Evolutionary conservation across 2,888 invertebrate genomes (phyloP), one percentile per base, ranked within the genome.

Genomic region (Anthrax anthrax): DNA sequence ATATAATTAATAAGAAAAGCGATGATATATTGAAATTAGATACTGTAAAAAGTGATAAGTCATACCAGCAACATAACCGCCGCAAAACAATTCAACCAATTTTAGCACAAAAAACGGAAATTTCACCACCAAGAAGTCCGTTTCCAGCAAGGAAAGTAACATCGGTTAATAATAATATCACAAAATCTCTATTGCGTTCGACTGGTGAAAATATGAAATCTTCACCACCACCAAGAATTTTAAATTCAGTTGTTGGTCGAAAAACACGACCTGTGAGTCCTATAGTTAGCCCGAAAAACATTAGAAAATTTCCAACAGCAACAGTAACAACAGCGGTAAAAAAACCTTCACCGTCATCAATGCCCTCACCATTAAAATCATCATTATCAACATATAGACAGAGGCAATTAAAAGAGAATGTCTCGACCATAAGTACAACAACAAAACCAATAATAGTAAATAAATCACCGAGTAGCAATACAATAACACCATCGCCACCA

Each of bases 1-100:
- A 67, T 47, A 67, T 67, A 44, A 66, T 67, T 4, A 66, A 66
- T 45, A 67, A 67, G 50, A 61, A 60, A 37, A 43, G 50, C 17
- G 47, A 51, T 19, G 51, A 48, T 16, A 48, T 50, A 27, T n/a
- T 39, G 39, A 44, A 41, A 19, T 27, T 38, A 10, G 29, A 38
- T 4, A 19, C 27, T 1, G 38, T 42, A 13, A 34, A 42, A 5
- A 16, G n/a, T 27, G n/a, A 34, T n/a, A 40, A 37, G 12, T 32
- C 39, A 4, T 43, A 29, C 14, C 49, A 47, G 37, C 14, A 32
- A 16, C 38, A 49, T 9, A 56, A 50, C 49, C 52, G 56, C 9
- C 53, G 57, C 18, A 58, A 60, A 49, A 42, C 54, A 8, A 53
- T 54, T 38, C 53, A 59, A 44, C 56, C 56, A 1, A 57, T 55